Evolutionary conservation across 2,888 invertebrate species (phyloP), one percentile per base, ranked within the genome.

Genomic region (Cephus pulcher): DNA sequence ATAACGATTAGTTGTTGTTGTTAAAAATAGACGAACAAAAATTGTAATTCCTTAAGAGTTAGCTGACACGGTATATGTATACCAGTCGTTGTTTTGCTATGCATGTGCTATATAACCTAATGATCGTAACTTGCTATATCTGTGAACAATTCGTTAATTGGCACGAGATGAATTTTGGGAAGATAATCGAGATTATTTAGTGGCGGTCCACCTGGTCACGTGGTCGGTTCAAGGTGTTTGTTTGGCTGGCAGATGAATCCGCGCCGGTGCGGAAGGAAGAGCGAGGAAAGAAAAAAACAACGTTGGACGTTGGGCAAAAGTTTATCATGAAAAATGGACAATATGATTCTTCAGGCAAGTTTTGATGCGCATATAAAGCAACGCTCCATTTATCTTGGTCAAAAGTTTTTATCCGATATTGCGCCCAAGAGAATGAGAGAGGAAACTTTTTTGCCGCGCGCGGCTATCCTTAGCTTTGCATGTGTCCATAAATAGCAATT

Each of bases 381-480:
- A 73, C 75, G 78, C 15, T 56, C 76, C 81, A 84, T 84, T 84
- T 82, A 84, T 86, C 86, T 84, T 82, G 81, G 78, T 81, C 82
- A 74, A 83, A 84, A 85, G 76, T 86, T 86, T 84, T 84, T 83
- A 84, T 83, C 82, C 83, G 80, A 84, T 83, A 83, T 81, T 82
- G 84, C 73, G 69, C 76, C 69, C 69, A 77, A 76, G 75, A 76
- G 71, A 71, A 79, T 37, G 78, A 76, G 74, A 76, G 71, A 73
- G 79, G 77, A 79, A 75, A 76, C 75, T 34, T 69, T 78, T 75
- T 76, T 74, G 71, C 33, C 71, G 71, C 32, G 70, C 70, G 71
- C 15, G 71, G 71, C 71, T 71, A 9, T 23, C 23, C 56, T 56
- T 56, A 2, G 56, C 56, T 56, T 56, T 56, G 56, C 79, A 73